Base-by-base conservation (phyloP, 2,888 invertebrate genomes). In the Cryptus armator region DNA sequence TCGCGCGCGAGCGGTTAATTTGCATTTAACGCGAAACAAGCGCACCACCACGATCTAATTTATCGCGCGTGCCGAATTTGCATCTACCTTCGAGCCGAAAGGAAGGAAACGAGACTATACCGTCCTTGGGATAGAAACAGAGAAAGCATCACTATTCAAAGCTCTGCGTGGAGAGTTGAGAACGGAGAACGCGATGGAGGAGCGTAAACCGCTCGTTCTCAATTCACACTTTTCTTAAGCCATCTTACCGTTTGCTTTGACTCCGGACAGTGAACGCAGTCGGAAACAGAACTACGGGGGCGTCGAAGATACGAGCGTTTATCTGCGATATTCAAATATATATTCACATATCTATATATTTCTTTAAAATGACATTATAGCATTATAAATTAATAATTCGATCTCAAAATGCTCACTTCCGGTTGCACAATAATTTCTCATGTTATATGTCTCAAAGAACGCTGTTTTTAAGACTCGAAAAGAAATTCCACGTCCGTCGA, bases 1-100 rank as follows among this genome's bases (percentile, higher is more conserved):
- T 85, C 85, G 85, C 86, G 44, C 79, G 75, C 68, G 67, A 59
- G 67, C 81, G 37, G 67, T 71, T 48, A 64, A 44, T 75, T 75
- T 75, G 64, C 75, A 75, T 75, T 75, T 75, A 75, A 75, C 75
- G 75, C 75, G 64, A 75, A 75, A 75, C 75, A 75, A 74, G 74
- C 74, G 59, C 59, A 44, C 74, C 59, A 29, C 44, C 74, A 56
- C 64, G 64, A 66, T 75, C 75, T 75, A 75, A 75, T 75, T 75
- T 75, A 75, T 75, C 75, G 75, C 75, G 71, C 29, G 44, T 56
- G 79, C 71, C 44, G 75, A 75, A 75, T 75, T 66, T 75, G 48
- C 75, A 75, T 75, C 51, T 7, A 75, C 51, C 64, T 19, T 59
- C 43, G 37, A 24, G 16, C 19, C 16, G 37, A 9, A 32, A 37